Conservation (phyloP, 2,113 vertebrate genomes). For the Eidolon helvum region DNA sequence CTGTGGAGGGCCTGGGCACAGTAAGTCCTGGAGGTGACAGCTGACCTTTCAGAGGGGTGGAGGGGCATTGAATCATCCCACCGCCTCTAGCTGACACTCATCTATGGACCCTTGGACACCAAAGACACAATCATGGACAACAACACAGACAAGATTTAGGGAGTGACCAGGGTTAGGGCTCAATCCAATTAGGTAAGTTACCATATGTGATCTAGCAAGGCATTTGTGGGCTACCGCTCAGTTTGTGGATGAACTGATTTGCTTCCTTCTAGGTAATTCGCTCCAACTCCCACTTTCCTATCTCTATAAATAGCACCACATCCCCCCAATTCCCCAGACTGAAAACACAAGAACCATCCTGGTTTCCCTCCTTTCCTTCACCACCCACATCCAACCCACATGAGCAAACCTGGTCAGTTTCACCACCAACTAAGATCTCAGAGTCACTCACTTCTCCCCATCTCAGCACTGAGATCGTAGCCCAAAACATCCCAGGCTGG, state of each 20-base stretch:
- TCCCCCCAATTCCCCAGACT: background rate
- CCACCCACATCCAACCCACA: background rate
- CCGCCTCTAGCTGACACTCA: background rate
- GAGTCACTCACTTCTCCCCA: no score
- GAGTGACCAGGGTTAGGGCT: background rate
- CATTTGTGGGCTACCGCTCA: accelerated
- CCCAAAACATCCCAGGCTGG: background rate
- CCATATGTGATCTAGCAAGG: background rate
- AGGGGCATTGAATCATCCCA: background rate
- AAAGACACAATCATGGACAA: background rate
- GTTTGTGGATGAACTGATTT: background rate
- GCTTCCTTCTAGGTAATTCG: background rate
- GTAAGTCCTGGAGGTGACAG: accelerated
- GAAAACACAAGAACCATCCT: background rate
- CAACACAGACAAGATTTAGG: background rate
- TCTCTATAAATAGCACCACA: background rate
- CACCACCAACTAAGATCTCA: accelerated
- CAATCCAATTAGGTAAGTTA: accelerated
- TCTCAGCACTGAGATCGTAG: background rate
- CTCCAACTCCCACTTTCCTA: background rate
- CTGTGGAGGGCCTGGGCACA: background rate
- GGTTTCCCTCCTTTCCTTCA: background rate
- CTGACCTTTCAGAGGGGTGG: background rate
- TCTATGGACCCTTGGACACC: background rate
- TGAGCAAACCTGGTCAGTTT: background rate